Base-by-base conservation (phyloP, 64 coral and sea anemone genomes). In the Astreopora myriophthalma region DNA sequence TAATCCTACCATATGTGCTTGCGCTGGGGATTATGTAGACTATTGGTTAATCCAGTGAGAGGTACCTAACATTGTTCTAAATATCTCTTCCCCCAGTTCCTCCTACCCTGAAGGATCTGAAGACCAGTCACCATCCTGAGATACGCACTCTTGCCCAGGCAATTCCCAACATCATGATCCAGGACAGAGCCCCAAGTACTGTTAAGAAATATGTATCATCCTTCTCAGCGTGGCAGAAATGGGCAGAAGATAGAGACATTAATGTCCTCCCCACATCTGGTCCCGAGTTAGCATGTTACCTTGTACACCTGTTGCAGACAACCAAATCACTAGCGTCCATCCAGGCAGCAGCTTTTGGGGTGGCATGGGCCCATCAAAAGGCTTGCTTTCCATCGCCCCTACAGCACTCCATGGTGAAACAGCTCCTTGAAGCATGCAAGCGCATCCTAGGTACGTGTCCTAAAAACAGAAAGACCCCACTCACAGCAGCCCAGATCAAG, bases 121-220 rank as follows among this genome's bases (percentile, higher is more conserved):
- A 83, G 5, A 60, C 5, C n/a, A 16, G 68, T 32, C 3, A 48
- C 35, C 64, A 91, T 17, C 73, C n/a, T n/a, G 46, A 66, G 51
- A 25, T 90, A 34, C 11, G 35, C 20, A 23, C 28, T 16, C 64
- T 90, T 8, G 73, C 74, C 6, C 1, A 28, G 3, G 34, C 2
- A 11, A 16, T 90, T 31, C 88, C 88, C 6, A 16, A 22, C 22
- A 67, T 90, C 48, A 13, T 91, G 52, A 16, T 90, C 20, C 88
- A 22, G n/a, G 73, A 79, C 30, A 32, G 73, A 44, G 88, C 88
- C 31, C 75, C 88, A 66, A 26, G 16, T 10, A 90, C 88, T 11
- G 75, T 90, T 25, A 17, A 23, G 26, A 90, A 20, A 14, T 90
- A 90, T 63, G 22, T 60, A 5, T 5, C n/a, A 13, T 23, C 74